Base-by-base conservation (phyloP, 2,888 invertebrate species). In the Chironomus tentans region DNA sequence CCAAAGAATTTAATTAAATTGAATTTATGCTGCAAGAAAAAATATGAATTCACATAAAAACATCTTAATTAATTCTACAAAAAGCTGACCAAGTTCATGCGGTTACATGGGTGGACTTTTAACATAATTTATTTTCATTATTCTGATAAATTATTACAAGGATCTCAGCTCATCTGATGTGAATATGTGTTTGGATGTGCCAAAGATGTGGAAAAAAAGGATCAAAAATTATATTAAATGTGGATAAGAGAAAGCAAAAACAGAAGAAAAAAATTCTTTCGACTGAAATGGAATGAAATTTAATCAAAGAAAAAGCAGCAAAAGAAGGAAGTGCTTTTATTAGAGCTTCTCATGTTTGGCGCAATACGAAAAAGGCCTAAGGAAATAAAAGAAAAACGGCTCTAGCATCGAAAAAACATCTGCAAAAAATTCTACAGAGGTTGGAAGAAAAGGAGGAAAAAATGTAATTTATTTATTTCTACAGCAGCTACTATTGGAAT, bases 401-500 rank as follows among this genome's bases (percentile, higher is more conserved):
- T 22, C 13, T 65, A 22, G 65, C 65, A 65, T 21, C 21, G 62
- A 21, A 24, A 24, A 24, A 72, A 38, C 72, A 72, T 72, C 72
- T 72, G 72, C 72, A 61, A 72, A n/a, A 24, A 62, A 38, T 61
- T 62, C 28, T 61, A 7, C 65, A 38, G 38, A 38, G 10, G 38
- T 28, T 28, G 21, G 22, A 22, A 65, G 24, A 65, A 24, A 65
- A 18, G 15, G 62, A 65, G 21, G 13, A 65, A 65, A 72, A 56
- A 56, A 56, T 56, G 15, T 72, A 72, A 72, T 72, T 62, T 72
- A 72, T 72, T 72, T 72, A 62, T 72, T n/a, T 62, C 65, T 18
- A 62, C 65, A 21, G 21, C 21, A 22, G 21, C 65, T 24, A 65
- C 65, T 65, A 65, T 65, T 13, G 22, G 24, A 22, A 65, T 22